Evolutionary conservation across 2,113 vertebrate species (phyloP).

Genomic region (Apteryx owenii): DNA sequence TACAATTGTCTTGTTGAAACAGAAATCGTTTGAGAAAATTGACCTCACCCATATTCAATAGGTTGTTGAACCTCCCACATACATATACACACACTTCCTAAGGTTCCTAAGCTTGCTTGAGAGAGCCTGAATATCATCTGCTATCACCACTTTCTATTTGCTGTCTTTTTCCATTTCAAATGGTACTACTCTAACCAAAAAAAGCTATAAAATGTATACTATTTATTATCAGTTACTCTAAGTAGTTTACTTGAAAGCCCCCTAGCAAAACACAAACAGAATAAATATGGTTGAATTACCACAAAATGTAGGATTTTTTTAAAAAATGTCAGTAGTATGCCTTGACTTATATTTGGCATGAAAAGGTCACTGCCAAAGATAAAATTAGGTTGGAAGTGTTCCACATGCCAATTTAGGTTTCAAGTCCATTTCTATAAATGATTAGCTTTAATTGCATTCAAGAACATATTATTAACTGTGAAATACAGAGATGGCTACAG

Average conservation of each 20-base stretch:
- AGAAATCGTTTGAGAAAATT: not conserved
- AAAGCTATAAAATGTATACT: not conserved
- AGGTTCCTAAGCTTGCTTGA: not conserved
- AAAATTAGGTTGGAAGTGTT: constrained; percentile 31
- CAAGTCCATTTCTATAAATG: constrained; percentile 38
- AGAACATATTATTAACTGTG: not conserved
- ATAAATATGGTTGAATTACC: not conserved
- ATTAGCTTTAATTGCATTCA: not conserved
- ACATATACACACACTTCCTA: not conserved
- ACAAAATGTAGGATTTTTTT: not conserved
- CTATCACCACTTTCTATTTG: not conserved
- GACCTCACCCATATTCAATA: not conserved
- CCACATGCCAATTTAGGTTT: not conserved
- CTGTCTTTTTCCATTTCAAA: not conserved
- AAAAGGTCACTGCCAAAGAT: constrained; percentile 36
- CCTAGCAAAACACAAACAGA: not conserved
- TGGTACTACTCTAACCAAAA: not conserved
- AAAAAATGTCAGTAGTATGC: not conserved
- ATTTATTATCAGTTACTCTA: not conserved
- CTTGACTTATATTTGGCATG: constrained; percentile 6
- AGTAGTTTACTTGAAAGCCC: not conserved
- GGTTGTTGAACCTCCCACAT: not conserved
- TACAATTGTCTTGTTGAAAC: not conserved
- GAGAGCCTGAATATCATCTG: not conserved
- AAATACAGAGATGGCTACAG: not conserved